A percentile compares a stretch with the other conserved stretches of the same genome.
These are phyloP conservation scores for Chironomus tentans DNA, from an alignment of 2,888 invertebrate genomes.

Conservation along the genomic window DNA sequence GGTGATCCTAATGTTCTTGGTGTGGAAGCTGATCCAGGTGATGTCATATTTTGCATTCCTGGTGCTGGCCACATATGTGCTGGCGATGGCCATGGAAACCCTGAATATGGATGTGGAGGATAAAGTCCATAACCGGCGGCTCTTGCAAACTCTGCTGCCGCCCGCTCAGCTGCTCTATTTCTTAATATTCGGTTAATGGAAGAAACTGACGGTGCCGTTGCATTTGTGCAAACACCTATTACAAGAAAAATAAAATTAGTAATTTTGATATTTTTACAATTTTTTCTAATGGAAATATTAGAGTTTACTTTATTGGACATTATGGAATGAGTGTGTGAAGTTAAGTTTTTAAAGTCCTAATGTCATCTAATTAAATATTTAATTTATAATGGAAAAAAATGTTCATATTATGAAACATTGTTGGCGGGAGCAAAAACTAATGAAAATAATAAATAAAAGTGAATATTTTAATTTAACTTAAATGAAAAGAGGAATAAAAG, in stretches of 20 bases:
- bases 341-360: not conserved
- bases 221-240: conserved; percentile 90
- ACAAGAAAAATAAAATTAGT: conserved; percentile 30
- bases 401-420: not conserved
- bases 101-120: conserved; percentile 64
- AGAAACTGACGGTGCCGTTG: conserved; percentile 92
- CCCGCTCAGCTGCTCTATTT: conserved; percentile 91
- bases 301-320: not conserved
- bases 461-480: not conserved
- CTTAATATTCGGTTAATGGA: conserved; percentile 94
- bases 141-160: conserved; percentile 89
- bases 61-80: conserved; percentile 51
- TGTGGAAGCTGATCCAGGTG: conserved; percentile 50
- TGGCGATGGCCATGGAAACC: conserved; percentile 46
- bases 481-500: not conserved
- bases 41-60: conserved; percentile 45
- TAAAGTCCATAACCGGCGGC: conserved; percentile 84
- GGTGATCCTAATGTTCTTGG: conserved; percentile 48
- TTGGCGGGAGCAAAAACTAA: not conserved
- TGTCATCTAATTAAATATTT: not conserved
- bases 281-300: no score
- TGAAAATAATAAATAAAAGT: not conserved
- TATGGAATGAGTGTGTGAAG: not conserved
- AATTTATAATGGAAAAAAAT: not conserved
- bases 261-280: no score